These are phyloP conservation scores for Cheilinus undulatus DNA, from an alignment of 2,113 vertebrate genomes.

Conservation along the genomic window DNA sequence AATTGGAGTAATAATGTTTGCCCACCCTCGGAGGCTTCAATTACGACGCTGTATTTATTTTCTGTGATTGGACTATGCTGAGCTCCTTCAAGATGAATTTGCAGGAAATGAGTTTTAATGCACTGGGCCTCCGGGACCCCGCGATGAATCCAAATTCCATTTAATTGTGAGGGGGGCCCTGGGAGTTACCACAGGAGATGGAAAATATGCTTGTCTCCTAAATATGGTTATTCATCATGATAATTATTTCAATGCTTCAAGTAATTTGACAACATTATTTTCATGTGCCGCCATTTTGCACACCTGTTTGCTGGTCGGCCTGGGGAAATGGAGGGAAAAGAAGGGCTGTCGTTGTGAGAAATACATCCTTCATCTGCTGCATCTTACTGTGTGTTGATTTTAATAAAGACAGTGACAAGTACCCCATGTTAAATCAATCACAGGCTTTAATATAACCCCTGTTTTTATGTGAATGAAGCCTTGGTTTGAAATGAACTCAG, in stretches of 20 bases:
- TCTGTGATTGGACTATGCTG: constrained; percentile 72
- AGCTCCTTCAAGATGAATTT: constrained; percentile 72
- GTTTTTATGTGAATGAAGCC: constrained; percentile 13
- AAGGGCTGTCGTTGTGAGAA: constrained; percentile 39
- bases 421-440: constrained; percentile 1
- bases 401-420: constrained; percentile 18
- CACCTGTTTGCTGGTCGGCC: constrained; percentile 67
- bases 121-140: constrained; percentile 62
- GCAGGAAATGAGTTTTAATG: constrained; percentile 70
- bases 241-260: constrained; percentile 76
- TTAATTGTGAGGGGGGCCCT: constrained; percentile 64
- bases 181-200: constrained; percentile 66
- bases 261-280: constrained; percentile 78
- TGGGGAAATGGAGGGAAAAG: constrained; percentile 45
- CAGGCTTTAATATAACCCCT: neutral
- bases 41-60: constrained; percentile 78
- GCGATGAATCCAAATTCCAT: constrained; percentile 72
- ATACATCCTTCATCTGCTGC: constrained; percentile 43
- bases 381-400: constrained; percentile 13
- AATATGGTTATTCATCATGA: constrained; percentile 66
- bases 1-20: constrained; percentile 76
- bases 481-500: constrained; percentile 4
- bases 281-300: constrained; percentile 57
- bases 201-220: constrained; percentile 61
- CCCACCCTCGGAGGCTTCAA: constrained; percentile 71